phyloP scores from a whole-genome alignment of 2,113 vertebrate genomes.

The Ahaetulla prasina region DNA sequence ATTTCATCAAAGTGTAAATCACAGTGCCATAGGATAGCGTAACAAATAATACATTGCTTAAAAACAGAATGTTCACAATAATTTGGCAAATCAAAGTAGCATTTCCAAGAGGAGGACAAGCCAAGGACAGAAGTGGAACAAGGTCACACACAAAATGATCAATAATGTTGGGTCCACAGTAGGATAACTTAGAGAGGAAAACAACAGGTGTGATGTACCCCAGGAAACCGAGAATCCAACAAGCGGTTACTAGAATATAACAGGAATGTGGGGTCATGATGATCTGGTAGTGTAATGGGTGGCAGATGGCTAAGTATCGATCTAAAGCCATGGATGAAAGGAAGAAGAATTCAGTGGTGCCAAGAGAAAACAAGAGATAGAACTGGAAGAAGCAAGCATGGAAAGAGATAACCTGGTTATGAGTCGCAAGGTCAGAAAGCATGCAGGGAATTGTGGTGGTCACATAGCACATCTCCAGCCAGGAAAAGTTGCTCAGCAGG shows the following conservation, averaged over 20 bases:
- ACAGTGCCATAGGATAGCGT: neutral
- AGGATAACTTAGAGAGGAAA: conserved; percentile 34
- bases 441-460: neutral
- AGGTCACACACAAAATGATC: conserved; percentile 45
- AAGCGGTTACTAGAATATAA: conserved; percentile 28
- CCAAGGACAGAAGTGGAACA: conserved; percentile 37
- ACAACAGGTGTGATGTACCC: conserved; percentile 38
- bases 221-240: conserved; percentile 51
- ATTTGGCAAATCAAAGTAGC: conserved; percentile 1
- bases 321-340: conserved; percentile 10
- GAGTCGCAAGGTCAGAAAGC: neutral
- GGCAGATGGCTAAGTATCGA: conserved; percentile 6
- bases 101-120: conserved; percentile 24
- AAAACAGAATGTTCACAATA: neutral
- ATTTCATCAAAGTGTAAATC: neutral
- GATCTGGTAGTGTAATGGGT: neutral
- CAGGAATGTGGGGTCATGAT: neutral
- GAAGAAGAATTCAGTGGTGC: conserved; percentile 1
- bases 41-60: neutral
- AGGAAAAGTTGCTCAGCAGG: conserved; percentile 11
- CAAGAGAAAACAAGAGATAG: neutral
- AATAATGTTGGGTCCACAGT: conserved; percentile 3
- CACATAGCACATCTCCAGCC: conserved; percentile 16
- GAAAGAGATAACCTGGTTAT: neutral
- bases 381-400: neutral